These are phyloP conservation scores for Sturmia bella DNA, from an alignment of 2,888 invertebrate species.

Conservation along the genomic window DNA sequence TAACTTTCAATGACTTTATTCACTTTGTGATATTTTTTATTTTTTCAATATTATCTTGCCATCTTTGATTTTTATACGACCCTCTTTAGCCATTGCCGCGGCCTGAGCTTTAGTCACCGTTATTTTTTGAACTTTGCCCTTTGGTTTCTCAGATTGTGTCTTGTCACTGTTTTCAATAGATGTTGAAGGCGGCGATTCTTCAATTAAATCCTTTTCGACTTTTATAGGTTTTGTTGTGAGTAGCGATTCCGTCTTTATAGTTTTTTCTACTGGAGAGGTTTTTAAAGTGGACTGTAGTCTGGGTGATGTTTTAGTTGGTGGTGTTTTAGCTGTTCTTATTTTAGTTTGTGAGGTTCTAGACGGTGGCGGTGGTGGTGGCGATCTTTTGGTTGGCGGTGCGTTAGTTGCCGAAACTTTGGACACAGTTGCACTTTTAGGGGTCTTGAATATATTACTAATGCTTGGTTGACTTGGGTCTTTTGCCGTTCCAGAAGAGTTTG, in stretches of 20 bases:
- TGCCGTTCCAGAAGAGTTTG: constrained; percentile 8
- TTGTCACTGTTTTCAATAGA: constrained; percentile 71
- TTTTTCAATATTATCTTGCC: constrained; percentile 76
- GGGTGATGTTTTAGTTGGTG: background rate
- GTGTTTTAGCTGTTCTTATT: background rate
- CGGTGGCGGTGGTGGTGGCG: no score
- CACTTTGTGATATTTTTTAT: background rate
- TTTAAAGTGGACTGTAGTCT: background rate
- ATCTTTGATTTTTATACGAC: constrained; percentile 85
- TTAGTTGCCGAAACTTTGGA: constrained; percentile 1
- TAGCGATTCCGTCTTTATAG: background rate
- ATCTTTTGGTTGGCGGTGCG: background rate
- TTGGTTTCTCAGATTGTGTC: constrained; percentile 85
- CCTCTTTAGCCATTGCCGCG: constrained; percentile 86
- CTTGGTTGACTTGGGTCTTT: constrained; percentile 47
- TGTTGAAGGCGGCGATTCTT: constrained; percentile 5
- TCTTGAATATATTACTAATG: constrained; percentile 62
- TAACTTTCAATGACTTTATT: background rate
- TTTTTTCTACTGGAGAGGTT: background rate
- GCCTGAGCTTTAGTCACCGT: constrained; percentile 86
- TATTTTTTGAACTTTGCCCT: constrained; percentile 86
- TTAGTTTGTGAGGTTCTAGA: background rate
- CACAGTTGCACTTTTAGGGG: constrained; percentile 59
- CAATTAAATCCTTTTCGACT: constrained; percentile 11
- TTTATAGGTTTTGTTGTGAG: constrained; percentile 29